Base-by-base conservation (phyloP, 2,888 invertebrate genomes). In the Metacarcinus magister region DNA sequence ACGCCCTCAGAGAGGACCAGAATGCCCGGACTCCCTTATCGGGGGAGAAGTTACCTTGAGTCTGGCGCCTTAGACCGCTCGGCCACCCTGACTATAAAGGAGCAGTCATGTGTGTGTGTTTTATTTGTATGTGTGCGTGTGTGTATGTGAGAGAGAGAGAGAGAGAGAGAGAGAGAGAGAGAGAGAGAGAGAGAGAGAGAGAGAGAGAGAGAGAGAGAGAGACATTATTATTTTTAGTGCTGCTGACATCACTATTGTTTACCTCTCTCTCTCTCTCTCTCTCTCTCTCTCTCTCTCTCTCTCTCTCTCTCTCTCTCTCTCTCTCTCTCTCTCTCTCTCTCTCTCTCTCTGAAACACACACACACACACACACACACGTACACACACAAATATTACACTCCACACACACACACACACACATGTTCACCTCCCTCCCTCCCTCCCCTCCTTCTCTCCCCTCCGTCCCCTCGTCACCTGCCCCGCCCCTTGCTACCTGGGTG, bases 1-100 rank as follows among this genome's bases (percentile, higher is more conserved):
- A 67, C 67, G 67, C 67, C 67, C 67, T 67, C 67, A 67, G 67
- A 67, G 67, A 67, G 67, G 67, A 67, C 67, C 67, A 67, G 67
- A 67, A 67, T n/a, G 67, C 67, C 67, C 67, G n/a, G 23, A n/a
- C n/a, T 67, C 19, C n/a, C n/a, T n/a, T 67, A 67, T 67, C 67
- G 67, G 19, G n/a, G n/a, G 19, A 67, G 67, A 67, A 67, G 67
- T 67, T 67, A n/a, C 67, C 67, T 67, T 67, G 67, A 67, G n/a
- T n/a, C 67, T 67, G 67, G 19, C 19, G 67, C 67, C 19, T 5
- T 5, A 5, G 19, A 67, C 19, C 10, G 67, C 67, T 13, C 67
- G 67, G 67, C 67, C n/a, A n/a, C n/a, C n/a, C 8, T 13, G 10
- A 13, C 60, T 60, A 60, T 10, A 2, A 13, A 23, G 5, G 16